Evolutionary conservation across 2,888 invertebrate species (phyloP), one percentile per base, ranked within the genome.

Genomic region (Plagodis pulveraria): DNA sequence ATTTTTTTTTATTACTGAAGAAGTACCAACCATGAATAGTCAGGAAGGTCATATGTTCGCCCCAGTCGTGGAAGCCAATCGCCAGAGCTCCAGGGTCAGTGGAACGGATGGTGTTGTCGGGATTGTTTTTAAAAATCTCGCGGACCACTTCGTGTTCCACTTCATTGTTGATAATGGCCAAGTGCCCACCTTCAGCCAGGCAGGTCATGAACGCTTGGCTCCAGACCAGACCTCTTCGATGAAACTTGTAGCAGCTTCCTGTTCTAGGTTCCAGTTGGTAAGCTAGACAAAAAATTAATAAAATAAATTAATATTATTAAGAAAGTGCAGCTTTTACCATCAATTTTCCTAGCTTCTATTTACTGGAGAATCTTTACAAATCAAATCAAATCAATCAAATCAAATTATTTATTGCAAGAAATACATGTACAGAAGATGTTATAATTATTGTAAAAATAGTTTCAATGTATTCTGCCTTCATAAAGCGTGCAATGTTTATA

Each of bases 81-180:
- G 12, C 42, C 42, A 42, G 6, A 5, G 10, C 12, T 12, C 42
- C 42, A 4, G 11, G 11, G 10, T 42, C 12, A 12, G 12, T 12
- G 10, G 42, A 11, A 5, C 11, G 12, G 12, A 42, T 42, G 6
- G 5, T 42, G 11, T 42, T 12, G 8, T 42, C 42, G 22, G 63
- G 50, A 32, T 58, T 58, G 38, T 72, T 72, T 0, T 53, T 66
- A 7, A 72, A 76, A 0, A 79, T 53, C 0, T 79, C 72, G 5
- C 9, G 68, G 0, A 81, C 8, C 0, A 76, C 70, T 5, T n/a
- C 35, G 0, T 73, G 70, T 55, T 84, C 84, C 0, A 9, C 35
- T 0, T 76, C 74, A 5, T 74, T 83, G 67, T 86, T 83, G 55
- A 85, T 75, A 53, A 85, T 71, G n/a, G 70, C 71, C 34, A 85